These are phyloP conservation scores for Propithecus perrieri DNA, from an alignment of 2,797 vertebrate genomes.

Conservation along the genomic window DNA sequence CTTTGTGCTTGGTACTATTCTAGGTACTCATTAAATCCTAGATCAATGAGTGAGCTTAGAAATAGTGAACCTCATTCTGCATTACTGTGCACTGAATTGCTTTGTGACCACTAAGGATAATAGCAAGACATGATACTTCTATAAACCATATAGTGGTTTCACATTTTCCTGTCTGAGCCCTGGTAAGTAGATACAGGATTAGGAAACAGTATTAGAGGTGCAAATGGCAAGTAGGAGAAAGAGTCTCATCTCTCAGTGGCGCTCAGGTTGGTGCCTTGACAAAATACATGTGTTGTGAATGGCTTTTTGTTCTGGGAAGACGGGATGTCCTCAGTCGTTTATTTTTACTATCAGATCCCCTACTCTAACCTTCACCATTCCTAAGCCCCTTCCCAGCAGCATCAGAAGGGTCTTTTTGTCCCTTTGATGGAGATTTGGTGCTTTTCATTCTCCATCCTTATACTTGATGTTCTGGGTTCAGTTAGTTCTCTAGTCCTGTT, in stretches of 20 bases:
- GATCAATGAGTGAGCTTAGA: neutral
- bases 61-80: neutral
- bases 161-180: neutral
- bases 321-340: neutral
- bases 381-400: neutral
- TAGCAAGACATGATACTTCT: neutral
- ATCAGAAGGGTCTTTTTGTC: neutral
- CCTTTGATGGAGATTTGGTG: neutral
- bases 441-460: neutral
- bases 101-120: neutral
- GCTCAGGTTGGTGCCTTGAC: neutral
- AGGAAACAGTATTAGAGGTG: neutral
- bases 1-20: neutral
- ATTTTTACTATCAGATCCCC: neutral
- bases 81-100: neutral
- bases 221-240: neutral
- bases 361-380: neutral
- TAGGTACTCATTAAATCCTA: neutral
- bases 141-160: neutral
- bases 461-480: neutral
- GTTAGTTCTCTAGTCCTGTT: neutral
- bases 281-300: neutral
- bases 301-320: neutral
- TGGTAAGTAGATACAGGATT: neutral
- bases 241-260: neutral